phyloP scores from a whole-genome alignment of 1,140 invertebrate species.

The Dendrolimus punctatus region DNA sequence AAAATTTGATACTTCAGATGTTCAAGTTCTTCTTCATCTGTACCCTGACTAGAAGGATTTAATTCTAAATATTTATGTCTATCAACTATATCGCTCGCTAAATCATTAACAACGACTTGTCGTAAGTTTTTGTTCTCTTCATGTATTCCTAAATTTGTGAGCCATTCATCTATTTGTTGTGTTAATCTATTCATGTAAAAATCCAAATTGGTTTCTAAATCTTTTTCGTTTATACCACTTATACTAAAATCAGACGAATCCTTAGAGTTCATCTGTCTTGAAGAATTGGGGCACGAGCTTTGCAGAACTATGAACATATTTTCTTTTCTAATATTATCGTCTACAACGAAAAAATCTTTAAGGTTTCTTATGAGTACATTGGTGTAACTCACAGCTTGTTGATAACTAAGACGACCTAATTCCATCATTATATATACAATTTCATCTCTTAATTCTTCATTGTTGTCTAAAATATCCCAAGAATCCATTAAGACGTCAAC shows the following conservation, averaged over 20 bases:
- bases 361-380: too few species aligned
- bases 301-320: constrained; percentile 20
- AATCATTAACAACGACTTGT: constrained; percentile 16
- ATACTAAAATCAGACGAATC: constrained; percentile 11
- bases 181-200: constrained; percentile 20
- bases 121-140: constrained; percentile 6
- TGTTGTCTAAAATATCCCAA: constrained; percentile 3
- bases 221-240: constrained; percentile 8
- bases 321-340: constrained; percentile 3
- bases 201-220: constrained; percentile 15
- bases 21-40: constrained; percentile 35
- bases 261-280: not conserved
- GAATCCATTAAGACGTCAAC: constrained; percentile 20
- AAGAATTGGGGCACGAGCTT: constrained; percentile 9
- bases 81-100: constrained; percentile 26
- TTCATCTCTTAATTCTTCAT: constrained; percentile 15
- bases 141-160: constrained; percentile 5
- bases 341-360: too few species aligned
- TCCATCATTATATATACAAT: constrained; percentile 16
- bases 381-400: too few species aligned
- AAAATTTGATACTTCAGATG: constrained; percentile 50
- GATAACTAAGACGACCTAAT: constrained; percentile 4
- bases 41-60: constrained; percentile 19
- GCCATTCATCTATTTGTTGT: constrained; percentile 19
- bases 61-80: constrained; percentile 41